Evolutionary conservation across 2,888 invertebrate species (phyloP), one percentile per base, ranked within the genome.

Genomic region (Drosophila meridionalis): DNA sequence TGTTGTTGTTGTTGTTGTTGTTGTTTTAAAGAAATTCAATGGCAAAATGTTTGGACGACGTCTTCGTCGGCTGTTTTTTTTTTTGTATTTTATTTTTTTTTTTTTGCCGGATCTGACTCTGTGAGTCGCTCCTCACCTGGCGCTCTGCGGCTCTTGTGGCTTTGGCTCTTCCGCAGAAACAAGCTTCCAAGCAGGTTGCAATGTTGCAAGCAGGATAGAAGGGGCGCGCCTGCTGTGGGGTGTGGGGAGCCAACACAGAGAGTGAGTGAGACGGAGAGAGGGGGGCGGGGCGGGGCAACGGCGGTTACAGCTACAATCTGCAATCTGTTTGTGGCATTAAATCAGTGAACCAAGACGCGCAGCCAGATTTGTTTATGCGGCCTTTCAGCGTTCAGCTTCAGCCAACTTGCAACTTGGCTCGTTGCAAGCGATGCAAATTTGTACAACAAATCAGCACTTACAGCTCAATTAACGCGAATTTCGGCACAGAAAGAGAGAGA

Each of bases 311-410:
- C 71, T 69, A 73, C 84, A 87, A 87, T 87, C 86, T 90, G 87
- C 87, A 87, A 87, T 90, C 89, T 88, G 88, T 86, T 90, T 87
- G 90, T 87, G 87, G 90, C 84, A 83, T 88, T 87, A 90, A 87
- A 90, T 87, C 90, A 90, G 90, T 90, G 90, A 87, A 87, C 82
- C 87, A 87, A 87, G 83, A 87, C 86, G 81, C 84, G 71, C 76
- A 67, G 82, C 89, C 87, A 90, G 89, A 87, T 87, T 87, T 87
- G 87, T 87, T 90, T 86, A 86, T 86, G 84, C 76, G 70, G 68
- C 73, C 47, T 55, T 28, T 43, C 69, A 66, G 47, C 70, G 61
- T 62, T 61, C 53, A 40, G n/a, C 42, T n/a, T 38, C 59, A 59
- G 59, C 50, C 40, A 56, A 43, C 55, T 45, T 34, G 53, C 60